Evolutionary conservation across 1,140 invertebrate genomes (phyloP), one percentile per base, ranked within the genome.

Genomic region (Lysiphlebus fabarum): DNA sequence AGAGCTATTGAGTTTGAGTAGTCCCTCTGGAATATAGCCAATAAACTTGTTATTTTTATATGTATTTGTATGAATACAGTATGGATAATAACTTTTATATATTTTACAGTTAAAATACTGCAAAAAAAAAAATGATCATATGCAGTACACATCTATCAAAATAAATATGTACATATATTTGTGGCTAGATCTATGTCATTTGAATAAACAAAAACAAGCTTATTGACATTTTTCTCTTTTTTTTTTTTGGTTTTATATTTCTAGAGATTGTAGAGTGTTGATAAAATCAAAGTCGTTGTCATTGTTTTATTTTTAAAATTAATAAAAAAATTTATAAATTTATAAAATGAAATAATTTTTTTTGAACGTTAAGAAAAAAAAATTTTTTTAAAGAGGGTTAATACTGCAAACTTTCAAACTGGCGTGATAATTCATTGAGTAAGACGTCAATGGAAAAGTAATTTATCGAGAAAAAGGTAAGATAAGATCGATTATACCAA

Each of bases 1-100:
- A 66, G 65, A 66, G 58, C 68, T 63, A 69, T 70, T 62, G 61
- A 56, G 62, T 56, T 61, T 61, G 66, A 70, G 63, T 69, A 63
- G 63, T 62, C 66, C 65, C 65, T 63, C 66, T 57, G 70, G 66
- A 68, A 59, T 61, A 26, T 33, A 50, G 62, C 67, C 70, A 64
- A 70, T 70, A 70, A 70, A 64, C 63, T 62, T 62, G 63, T 66
- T 67, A 65, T 62, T 67, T 62, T 61, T 60, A 65, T 63, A 61
- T 58, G 58, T 62, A 61, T 66, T 59, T 63, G 61, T 62, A 62
- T 58, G 61, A 48, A 12, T 43, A 17, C 8, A 34, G n/a, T 41
- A 10, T 14, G 14, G 42, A 47, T 47, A 43, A 53, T 17, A 11
- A 17, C 26, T 26, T n/a, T 5, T 34, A 9, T 56, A 12, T n/a